phyloP scores from a whole-genome alignment of 2,888 invertebrate species.

The Aleiodes leptofemur region DNA sequence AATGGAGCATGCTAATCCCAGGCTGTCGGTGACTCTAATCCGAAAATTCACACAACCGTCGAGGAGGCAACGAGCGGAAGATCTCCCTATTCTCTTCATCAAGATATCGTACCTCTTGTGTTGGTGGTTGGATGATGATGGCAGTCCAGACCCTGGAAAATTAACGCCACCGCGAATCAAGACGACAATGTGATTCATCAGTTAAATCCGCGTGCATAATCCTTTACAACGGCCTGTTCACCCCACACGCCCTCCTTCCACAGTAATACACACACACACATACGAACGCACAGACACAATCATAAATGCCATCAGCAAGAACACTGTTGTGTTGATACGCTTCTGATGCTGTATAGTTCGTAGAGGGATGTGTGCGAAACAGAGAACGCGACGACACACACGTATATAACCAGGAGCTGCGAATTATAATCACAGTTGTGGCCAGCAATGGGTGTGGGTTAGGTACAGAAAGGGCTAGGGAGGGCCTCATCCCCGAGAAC shows the following conservation, averaged over 20 bases:
- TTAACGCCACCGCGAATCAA: slow-evolving; percentile 75
- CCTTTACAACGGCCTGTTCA: slow-evolving; percentile 72
- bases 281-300: not conserved
- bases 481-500: not conserved
- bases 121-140: slow-evolving; percentile 16
- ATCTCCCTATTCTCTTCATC: slow-evolving; percentile 51
- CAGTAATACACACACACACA: slow-evolving; percentile 19
- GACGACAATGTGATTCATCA: slow-evolving; percentile 76
- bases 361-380: slow-evolving; percentile 47
- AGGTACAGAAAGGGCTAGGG: slow-evolving; percentile 44
- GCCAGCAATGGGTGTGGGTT: slow-evolving; percentile 63
- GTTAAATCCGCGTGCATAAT: slow-evolving; percentile 76
- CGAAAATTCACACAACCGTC: slow-evolving; percentile 51
- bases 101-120: slow-evolving; percentile 39
- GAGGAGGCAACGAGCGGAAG: slow-evolving; percentile 57
- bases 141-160: slow-evolving; percentile 62
- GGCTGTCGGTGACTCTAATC: slow-evolving; percentile 51
- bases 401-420: slow-evolving; percentile 64
- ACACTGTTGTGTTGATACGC: slow-evolving; percentile 25
- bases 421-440: slow-evolving; percentile 76
- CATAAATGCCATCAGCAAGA: slow-evolving; percentile 31
- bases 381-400: slow-evolving; percentile 47
- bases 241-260: slow-evolving; percentile 52
- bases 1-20: slow-evolving; percentile 21
- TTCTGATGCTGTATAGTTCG: slow-evolving; percentile 16